phyloP scores from a whole-genome alignment of 30 jellyfish, hydroid and myxozoan species.

The Clytia hemisphaerica region DNA sequence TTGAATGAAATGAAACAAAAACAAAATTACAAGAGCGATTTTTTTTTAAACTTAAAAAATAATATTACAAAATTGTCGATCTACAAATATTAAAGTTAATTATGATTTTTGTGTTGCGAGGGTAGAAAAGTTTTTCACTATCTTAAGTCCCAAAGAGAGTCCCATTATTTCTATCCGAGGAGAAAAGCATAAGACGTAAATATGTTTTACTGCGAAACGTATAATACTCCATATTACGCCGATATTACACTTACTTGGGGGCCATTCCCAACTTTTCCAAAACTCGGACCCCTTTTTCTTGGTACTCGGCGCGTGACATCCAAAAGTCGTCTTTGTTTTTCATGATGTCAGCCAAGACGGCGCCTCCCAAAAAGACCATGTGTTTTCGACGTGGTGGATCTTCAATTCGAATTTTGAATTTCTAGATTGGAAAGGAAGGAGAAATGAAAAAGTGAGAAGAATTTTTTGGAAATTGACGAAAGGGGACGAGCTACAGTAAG shows the following conservation, averaged over 20 bases:
- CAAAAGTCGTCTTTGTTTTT: conserved; percentile 89
- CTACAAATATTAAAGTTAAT: too few species aligned
- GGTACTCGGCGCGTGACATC: conserved; percentile 86
- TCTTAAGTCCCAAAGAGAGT: too few species aligned
- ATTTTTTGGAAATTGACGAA: not conserved
- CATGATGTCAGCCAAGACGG: conserved; percentile 98
- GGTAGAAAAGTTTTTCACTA: too few species aligned
- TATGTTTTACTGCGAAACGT: too few species aligned
- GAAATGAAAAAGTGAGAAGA: not conserved
- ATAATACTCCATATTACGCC: too few species aligned
- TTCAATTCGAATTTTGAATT: conserved; percentile 93
- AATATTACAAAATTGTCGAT: too few species aligned
- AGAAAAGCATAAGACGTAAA: too few species aligned
- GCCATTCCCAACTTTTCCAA: conserved; percentile 96
- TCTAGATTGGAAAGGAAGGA: conserved; percentile 35
- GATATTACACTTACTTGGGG: conserved; percentile 43
- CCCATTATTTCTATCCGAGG: too few species aligned
- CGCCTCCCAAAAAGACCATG: conserved; percentile 99
- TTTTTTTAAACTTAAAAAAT: too few species aligned
- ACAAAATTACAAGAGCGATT: too few species aligned
- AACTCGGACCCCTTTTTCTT: conserved; percentile 82
- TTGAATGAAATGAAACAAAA: too few species aligned
- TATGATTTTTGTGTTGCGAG: too few species aligned
- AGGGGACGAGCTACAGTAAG: not conserved
- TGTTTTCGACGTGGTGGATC: conserved; percentile 99